phyloP scores from a whole-genome alignment of 2,113 vertebrate genomes.

The Alosa alosa region DNA sequence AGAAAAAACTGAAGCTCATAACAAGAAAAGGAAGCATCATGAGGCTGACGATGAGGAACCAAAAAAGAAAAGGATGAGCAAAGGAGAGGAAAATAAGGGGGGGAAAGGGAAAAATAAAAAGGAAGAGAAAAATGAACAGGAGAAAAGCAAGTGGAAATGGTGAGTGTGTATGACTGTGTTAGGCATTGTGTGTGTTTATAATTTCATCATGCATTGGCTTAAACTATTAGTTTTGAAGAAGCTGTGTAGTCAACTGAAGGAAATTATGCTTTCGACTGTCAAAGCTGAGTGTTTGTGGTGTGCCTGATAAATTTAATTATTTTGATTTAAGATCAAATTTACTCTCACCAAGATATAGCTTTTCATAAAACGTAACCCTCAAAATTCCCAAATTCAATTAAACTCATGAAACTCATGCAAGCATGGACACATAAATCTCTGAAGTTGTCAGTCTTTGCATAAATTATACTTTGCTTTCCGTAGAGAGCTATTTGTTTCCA shows the following conservation, averaged over 20 bases:
- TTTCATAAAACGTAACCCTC: not conserved
- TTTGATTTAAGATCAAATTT: not conserved
- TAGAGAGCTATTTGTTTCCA: not conserved
- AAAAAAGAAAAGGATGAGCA: slow-evolving; percentile 29
- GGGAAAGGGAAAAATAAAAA: slow-evolving; percentile 10
- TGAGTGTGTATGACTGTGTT: slow-evolving; percentile 12
- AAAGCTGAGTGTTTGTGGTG: not conserved
- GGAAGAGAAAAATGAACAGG: slow-evolving; percentile 25
- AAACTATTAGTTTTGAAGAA: not conserved
- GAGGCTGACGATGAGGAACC: slow-evolving; percentile 5
- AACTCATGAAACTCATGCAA: not conserved
- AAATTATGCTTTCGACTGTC: not conserved
- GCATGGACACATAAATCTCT: not conserved
- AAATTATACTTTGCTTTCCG: not conserved
- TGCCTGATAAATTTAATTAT: not conserved
- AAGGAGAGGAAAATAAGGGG: slow-evolving; percentile 16
- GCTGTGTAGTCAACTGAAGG: not conserved
- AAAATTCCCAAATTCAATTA: not conserved
- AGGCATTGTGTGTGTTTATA: not conserved
- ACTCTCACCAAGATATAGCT: not conserved
- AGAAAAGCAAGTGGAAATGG: slow-evolving; percentile 49
- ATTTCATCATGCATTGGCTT: not conserved
- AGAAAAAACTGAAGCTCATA: slow-evolving; percentile 21
- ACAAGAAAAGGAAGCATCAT: slow-evolving; percentile 30
- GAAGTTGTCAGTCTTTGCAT: not conserved